These are phyloP conservation scores for Halisarca cf. caerulea DNA, from an alignment of 37 sponge, comb jelly and placozoan genomes.

Conservation along the genomic window DNA sequence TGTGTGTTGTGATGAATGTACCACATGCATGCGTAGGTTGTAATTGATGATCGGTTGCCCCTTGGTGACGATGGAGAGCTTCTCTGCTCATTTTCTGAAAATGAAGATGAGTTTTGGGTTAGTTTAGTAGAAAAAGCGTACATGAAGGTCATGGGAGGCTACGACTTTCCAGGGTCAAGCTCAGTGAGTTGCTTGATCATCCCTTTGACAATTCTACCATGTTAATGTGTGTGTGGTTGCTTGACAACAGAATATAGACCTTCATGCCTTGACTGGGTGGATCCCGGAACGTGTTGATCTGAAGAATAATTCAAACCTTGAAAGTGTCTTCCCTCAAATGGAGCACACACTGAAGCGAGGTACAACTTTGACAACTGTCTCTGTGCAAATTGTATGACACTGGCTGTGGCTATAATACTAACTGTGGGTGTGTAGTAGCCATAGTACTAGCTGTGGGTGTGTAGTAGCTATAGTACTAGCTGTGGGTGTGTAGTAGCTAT, in stretches of 20 bases:
- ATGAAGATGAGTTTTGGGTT: conserved; percentile 95
- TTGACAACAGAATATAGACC: conserved; percentile 87
- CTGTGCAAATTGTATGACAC: no score
- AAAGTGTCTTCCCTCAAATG: conserved; percentile 19
- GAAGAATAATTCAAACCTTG: conserved; percentile 33
- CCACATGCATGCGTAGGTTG: conserved; percentile 52
- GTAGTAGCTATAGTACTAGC: no score
- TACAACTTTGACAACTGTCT: background rate
- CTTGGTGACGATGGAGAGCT: conserved; percentile 69
- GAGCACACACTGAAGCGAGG: conserved; percentile 37
- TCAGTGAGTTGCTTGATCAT: conserved; percentile 66
- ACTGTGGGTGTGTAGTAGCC: no score
- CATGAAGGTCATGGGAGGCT: conserved; percentile 99
- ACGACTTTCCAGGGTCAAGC: conserved; percentile 98
- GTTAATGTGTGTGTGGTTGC: background rate
- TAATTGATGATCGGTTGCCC: conserved; percentile 94
- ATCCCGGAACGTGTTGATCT: conserved; percentile 88
- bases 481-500: no score
- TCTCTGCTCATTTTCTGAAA: conserved; percentile 90
- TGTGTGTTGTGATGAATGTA: no score
- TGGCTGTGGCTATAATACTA: no score
- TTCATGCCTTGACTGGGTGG: conserved; percentile 99
- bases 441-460: no score
- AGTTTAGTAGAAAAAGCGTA: conserved; percentile 97
- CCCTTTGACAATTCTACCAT: background rate